These are phyloP conservation scores for Gallinago solitaria DNA, from an alignment of 2,797 vertebrate genomes.

Conservation along the genomic window DNA sequence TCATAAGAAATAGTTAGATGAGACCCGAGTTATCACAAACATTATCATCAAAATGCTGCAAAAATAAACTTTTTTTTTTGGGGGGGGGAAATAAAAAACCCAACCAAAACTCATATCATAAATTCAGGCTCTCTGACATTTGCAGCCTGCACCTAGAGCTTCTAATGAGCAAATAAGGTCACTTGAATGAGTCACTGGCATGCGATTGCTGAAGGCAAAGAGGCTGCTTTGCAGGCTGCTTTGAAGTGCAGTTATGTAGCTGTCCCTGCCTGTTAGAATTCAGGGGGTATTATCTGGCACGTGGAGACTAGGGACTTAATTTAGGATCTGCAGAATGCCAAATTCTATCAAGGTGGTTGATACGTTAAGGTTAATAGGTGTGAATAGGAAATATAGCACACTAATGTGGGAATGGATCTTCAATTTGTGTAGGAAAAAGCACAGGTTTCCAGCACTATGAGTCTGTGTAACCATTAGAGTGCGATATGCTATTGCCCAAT, in stretches of 20 bases:
- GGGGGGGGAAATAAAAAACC: background rate
- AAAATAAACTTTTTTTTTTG: slow-evolving; percentile 11
- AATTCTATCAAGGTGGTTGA: slow-evolving; percentile 35
- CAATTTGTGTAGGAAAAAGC: background rate
- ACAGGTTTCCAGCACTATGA: background rate
- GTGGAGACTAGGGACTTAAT: slow-evolving; percentile 63
- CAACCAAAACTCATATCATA: background rate
- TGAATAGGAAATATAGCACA: background rate
- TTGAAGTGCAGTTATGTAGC: slow-evolving; percentile 72
- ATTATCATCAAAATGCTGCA: slow-evolving; percentile 56
- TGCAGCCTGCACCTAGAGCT: slow-evolving; percentile 65
- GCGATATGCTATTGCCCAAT: background rate
- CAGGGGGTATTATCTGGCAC: slow-evolving; percentile 8
- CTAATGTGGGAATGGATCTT: background rate
- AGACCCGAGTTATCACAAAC: slow-evolving; percentile 18
- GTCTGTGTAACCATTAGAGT: background rate
- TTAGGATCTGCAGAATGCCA: slow-evolving; percentile 56
- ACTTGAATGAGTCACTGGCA: slow-evolving; percentile 64
- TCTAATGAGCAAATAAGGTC: slow-evolving; percentile 77
- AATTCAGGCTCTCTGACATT: slow-evolving; percentile 69
- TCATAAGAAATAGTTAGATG: slow-evolving; percentile 12
- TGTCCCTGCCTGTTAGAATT: slow-evolving; percentile 53
- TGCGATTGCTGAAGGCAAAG: slow-evolving; percentile 60
- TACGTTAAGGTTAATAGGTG: slow-evolving; percentile 54
- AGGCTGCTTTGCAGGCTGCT: slow-evolving; percentile 31